Conservation (phyloP, 2,797 vertebrate genomes). For the Onychomys leucogaster region DNA sequence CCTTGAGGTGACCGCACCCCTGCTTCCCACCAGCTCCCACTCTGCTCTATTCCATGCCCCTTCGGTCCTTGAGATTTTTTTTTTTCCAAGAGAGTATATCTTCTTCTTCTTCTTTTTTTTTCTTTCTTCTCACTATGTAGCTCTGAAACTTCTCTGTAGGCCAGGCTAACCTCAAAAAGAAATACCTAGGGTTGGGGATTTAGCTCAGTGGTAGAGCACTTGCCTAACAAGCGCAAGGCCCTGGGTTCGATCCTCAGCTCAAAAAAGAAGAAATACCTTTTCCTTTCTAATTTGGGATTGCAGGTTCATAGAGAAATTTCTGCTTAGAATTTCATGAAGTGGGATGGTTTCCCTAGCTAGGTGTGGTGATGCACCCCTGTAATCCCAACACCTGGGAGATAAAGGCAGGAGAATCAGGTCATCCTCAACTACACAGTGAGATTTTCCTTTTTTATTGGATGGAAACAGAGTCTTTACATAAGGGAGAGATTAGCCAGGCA, state of each 20-base stretch:
- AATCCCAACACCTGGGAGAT: not conserved
- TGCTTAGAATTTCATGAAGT: not conserved
- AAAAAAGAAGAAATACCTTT: not conserved
- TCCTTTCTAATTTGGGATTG: conserved; percentile 9
- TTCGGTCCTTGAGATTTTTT: not conserved
- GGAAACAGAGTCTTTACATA: conserved; percentile 26
- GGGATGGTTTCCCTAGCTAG: not conserved
- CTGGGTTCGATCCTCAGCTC: no score
- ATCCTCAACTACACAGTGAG: not conserved
- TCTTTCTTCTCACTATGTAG: not conserved
- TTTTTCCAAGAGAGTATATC: not conserved
- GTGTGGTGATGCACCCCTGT: not conserved
- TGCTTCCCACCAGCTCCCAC: not conserved
- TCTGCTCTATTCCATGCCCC: no score
- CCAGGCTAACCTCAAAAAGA: not conserved
- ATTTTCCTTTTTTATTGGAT: conserved; percentile 36
- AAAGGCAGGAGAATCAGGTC: not conserved
- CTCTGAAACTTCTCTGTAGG: not conserved
- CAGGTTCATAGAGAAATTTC: not conserved
- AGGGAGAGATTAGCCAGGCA: not conserved
- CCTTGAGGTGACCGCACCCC: not conserved
- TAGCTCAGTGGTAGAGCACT: no score
- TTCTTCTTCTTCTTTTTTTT: not conserved
- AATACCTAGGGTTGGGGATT: no score
- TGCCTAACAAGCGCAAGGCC: no score